A percentile compares a stretch with the other conserved stretches of the same genome.
phyloP scores from a whole-genome alignment of 2,113 vertebrate genomes.

The Cairina moschata region DNA sequence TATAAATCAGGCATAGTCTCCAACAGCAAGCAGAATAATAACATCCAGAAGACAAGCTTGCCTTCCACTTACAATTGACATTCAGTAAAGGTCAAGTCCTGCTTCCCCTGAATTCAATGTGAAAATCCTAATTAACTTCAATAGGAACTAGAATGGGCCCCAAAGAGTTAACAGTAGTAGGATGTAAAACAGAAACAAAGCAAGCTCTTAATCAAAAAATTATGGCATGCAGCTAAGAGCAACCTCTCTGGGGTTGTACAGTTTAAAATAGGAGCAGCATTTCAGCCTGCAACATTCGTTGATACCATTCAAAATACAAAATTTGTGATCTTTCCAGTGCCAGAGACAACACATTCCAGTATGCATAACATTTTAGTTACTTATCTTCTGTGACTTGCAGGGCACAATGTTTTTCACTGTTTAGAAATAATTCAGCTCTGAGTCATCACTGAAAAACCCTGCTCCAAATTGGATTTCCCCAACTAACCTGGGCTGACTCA shows the following conservation, averaged over 20 bases:
- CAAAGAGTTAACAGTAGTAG: slow-evolving; percentile 18
- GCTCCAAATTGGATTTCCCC: slow-evolving; percentile 25
- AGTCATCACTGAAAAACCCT: slow-evolving; percentile 7
- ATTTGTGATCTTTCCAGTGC: slow-evolving; percentile 21
- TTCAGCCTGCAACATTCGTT: not conserved
- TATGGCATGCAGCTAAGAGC: not conserved
- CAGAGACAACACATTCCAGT: slow-evolving; percentile 50
- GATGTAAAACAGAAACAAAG: slow-evolving; percentile 17
- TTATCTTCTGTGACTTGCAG: slow-evolving; percentile 12
- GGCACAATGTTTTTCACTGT: slow-evolving; percentile 14
- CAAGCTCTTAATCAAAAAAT: slow-evolving; percentile 21
- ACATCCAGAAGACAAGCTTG: not conserved
- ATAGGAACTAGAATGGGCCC: not conserved
- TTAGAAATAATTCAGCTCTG: slow-evolving; percentile 49
- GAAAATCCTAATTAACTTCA: slow-evolving; percentile 34
- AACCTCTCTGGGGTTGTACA: not conserved
- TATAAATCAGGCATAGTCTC: not conserved
- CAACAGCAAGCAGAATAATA: not conserved
- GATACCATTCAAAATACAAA: slow-evolving; percentile 30
- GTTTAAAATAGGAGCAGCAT: slow-evolving; percentile 31
- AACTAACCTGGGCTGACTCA: not conserved
- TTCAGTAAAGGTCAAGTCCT: not conserved
- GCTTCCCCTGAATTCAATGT: not conserved
- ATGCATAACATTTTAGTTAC: slow-evolving; percentile 13
- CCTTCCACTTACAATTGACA: slow-evolving; percentile 1